Conservation (phyloP, 2,113 vertebrate species). For the Cochlearius cochlearius region DNA sequence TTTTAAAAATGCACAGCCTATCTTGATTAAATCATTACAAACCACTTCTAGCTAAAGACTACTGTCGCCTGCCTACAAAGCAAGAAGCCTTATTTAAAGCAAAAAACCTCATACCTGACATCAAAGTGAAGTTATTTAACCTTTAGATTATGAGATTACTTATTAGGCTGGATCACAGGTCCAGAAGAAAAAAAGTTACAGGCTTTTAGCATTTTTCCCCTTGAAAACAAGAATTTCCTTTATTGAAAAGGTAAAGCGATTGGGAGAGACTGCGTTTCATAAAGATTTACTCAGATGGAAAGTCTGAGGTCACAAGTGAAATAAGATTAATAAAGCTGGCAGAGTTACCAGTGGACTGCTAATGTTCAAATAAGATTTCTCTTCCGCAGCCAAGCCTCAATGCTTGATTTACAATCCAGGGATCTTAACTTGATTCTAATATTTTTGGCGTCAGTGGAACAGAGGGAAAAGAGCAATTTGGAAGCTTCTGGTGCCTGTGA, state of each 20-base stretch:
- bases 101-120: not conserved
- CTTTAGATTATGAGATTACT: not conserved
- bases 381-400: conserved; percentile 1
- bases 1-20: not conserved
- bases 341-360: conserved; percentile 23
- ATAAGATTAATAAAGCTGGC: conserved; percentile 65
- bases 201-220: conserved; percentile 2
- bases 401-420: conserved; percentile 40
- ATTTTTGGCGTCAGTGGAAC: conserved; percentile 33
- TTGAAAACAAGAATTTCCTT: not conserved
- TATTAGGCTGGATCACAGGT: not conserved
- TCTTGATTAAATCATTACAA: conserved; percentile 9
- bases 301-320: conserved; percentile 70
- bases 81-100: not conserved
- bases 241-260: conserved; percentile 17
- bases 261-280: conserved; percentile 39
- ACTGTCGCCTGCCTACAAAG: not conserved
- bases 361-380: conserved; percentile 43
- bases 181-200: not conserved
- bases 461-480: conserved; percentile 29
- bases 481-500: conserved; percentile 38
- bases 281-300: conserved; percentile 60
- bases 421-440: conserved; percentile 51
- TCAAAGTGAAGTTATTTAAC: not conserved
- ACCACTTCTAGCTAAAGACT: not conserved